A percentile compares a stretch with the other conserved stretches of the same genome.
Conservation (phyloP, 2,797 vertebrate species). For the Pitangus sulphuratus region DNA sequence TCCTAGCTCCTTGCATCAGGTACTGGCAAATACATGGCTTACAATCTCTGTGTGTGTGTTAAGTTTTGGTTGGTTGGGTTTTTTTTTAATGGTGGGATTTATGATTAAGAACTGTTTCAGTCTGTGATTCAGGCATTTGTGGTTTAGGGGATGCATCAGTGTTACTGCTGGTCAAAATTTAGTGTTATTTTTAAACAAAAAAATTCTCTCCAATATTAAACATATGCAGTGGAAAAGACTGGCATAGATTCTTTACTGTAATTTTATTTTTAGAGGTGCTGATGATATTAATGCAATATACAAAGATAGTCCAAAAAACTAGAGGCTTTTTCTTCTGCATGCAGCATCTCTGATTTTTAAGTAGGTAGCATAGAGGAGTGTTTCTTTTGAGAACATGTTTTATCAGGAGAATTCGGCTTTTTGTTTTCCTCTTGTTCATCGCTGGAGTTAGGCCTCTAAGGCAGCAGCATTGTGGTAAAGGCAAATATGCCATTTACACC, state of each 20-base stretch:
- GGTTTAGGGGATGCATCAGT: not conserved
- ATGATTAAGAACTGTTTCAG: not conserved
- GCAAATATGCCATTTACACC: not conserved
- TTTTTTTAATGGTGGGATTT: not conserved
- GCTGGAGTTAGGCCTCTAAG: not conserved
- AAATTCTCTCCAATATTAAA: not conserved
- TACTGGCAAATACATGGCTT: not conserved
- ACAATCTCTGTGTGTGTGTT: not conserved
- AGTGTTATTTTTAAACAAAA: not conserved
- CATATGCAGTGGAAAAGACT: not conserved
- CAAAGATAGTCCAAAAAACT: not conserved
- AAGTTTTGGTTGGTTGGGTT: not conserved
- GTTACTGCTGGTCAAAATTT: not conserved
- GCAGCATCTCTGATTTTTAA: not conserved
- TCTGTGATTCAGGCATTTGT: not conserved
- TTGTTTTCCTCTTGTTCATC: not conserved
- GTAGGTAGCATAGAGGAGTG: not conserved
- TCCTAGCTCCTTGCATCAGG: rapidly evolving
- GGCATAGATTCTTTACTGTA: not conserved
- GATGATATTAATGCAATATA: not conserved
- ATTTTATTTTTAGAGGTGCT: not conserved
- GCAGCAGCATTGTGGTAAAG: not conserved
- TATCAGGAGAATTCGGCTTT: not conserved
- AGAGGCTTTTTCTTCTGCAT: not conserved
- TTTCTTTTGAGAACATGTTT: not conserved